A percentile compares a stretch with the other conserved stretches of the same genome.
These are phyloP conservation scores for Polylopha cassiicola DNA, from an alignment of 2,888 invertebrate genomes.

Conservation along the genomic window DNA sequence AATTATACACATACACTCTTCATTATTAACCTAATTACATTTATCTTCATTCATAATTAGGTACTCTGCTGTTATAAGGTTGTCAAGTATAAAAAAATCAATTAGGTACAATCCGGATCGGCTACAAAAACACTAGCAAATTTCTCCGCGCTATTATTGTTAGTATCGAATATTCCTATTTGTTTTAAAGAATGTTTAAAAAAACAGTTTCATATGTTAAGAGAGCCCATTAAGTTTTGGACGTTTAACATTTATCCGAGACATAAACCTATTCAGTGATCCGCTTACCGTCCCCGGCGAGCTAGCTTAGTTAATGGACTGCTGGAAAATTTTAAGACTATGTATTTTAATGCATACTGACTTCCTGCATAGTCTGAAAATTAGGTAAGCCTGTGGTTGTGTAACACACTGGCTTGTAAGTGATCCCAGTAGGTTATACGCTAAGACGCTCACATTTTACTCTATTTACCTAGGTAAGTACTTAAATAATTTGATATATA, in stretches of 20 bases:
- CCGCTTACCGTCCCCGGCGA: constrained; percentile 46
- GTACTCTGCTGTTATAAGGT: constrained; percentile 17
- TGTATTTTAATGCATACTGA: constrained; percentile 16
- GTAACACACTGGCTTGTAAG: too few relatives aligned
- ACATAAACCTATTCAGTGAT: constrained; percentile 53
- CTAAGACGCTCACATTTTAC: too few relatives aligned
- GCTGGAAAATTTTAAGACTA: constrained; percentile 26
- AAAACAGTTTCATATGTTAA: too few relatives aligned
- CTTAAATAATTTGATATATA: too few relatives aligned
- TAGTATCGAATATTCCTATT: too few relatives aligned
- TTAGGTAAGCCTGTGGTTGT: constrained; percentile 3
- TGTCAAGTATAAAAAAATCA: constrained; percentile 26
- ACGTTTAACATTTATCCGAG: constrained; percentile 47
- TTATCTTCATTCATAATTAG: too few relatives aligned
- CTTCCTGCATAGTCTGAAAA: too few relatives aligned
- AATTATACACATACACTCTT: too few relatives aligned
- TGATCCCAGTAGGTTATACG: too few relatives aligned
- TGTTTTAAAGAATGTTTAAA: too few relatives aligned
- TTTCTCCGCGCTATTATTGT: constrained; percentile 15
- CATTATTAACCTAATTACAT: too few relatives aligned
- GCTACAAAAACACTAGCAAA: constrained; percentile 25
- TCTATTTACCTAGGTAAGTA: too few relatives aligned
- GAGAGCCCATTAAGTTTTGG: constrained; percentile 39
- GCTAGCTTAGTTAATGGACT: constrained; percentile 55
- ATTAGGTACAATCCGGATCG: constrained; percentile 31